Conservation (phyloP, 2,113 vertebrate genomes). For the Promerops cafer region DNA sequence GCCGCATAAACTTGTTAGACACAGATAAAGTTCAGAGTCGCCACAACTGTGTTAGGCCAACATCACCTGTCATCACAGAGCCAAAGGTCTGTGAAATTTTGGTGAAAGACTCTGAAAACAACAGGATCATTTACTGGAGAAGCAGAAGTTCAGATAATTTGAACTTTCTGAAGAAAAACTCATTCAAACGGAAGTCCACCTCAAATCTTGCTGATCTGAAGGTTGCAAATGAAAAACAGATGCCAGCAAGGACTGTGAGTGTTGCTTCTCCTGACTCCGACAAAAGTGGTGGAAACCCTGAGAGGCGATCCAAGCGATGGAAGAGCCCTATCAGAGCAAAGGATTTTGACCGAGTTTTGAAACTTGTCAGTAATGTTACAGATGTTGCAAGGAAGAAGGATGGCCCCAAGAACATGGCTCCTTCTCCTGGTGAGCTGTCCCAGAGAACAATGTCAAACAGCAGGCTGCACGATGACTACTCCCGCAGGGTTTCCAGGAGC, state of each 20-base stretch:
- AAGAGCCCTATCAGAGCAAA: constrained; percentile 77
- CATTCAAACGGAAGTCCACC: constrained; percentile 82
- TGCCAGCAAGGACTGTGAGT: constrained; percentile 73
- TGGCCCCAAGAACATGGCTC: not conserved
- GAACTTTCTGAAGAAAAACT: constrained; percentile 79
- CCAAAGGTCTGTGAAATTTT: constrained; percentile 51
- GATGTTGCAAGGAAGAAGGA: constrained; percentile 75
- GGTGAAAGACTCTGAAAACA: constrained; percentile 62
- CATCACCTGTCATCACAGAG: not conserved
- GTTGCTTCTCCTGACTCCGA: constrained; percentile 72
- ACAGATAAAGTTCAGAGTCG: constrained; percentile 19
- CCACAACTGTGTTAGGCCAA: not conserved
- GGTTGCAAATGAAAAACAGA: constrained; percentile 35
- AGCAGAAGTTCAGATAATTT: constrained; percentile 91
- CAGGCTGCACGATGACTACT: constrained; percentile 90
- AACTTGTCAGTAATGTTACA: constrained; percentile 81
- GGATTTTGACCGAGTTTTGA: constrained; percentile 79
- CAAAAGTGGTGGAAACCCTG: constrained; percentile 26
- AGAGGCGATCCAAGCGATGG: constrained; percentile 66
- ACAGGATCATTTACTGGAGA: constrained; percentile 71
- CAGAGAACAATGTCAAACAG: constrained; percentile 66
- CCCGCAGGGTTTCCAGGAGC: constrained; percentile 79
- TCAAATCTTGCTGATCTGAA: constrained; percentile 66
- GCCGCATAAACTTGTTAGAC: constrained; percentile 86
- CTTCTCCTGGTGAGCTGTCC: not conserved